A percentile compares a stretch with the other conserved stretches of the same genome.
phyloP scores from a whole-genome alignment of 2,113 vertebrate species.

The Prionailurus bengalensis region DNA sequence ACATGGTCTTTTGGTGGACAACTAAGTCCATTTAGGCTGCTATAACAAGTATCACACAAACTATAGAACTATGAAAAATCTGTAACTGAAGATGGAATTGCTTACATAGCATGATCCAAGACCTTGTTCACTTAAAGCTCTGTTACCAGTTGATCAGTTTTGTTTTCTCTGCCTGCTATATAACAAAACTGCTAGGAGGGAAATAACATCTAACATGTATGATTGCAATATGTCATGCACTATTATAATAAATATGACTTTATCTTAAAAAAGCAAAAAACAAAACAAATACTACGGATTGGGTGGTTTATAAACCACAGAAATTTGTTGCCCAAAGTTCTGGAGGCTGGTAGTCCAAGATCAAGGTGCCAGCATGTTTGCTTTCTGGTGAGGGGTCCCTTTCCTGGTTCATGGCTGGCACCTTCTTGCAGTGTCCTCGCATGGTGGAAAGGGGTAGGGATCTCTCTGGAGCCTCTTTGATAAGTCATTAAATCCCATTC shows the following conservation, averaged over 20 bases:
- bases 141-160: too few species aligned
- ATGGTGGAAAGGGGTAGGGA: not conserved
- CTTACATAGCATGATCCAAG: too few species aligned
- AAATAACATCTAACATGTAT: too few species aligned
- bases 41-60: not conserved
- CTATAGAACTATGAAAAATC: too few species aligned
- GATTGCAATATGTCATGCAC: too few species aligned
- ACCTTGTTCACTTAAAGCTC: too few species aligned
- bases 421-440: not conserved
- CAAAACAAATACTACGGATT: not conserved
- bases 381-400: not conserved
- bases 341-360: not conserved
- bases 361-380: not conserved
- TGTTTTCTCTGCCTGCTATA: too few species aligned
- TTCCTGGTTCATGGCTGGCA: not conserved
- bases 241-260: too few species aligned
- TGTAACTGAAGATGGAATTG: too few species aligned
- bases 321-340: not conserved
- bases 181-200: too few species aligned
- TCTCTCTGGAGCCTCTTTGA: not conserved
- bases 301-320: not conserved
- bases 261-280: too few species aligned
- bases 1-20: not conserved
- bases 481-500: not conserved
- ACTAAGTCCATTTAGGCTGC: not conserved